Evolutionary conservation across 2,888 invertebrate species (phyloP), one percentile per base, ranked within the genome.

Genomic region (Microctonus hyperodae): DNA sequence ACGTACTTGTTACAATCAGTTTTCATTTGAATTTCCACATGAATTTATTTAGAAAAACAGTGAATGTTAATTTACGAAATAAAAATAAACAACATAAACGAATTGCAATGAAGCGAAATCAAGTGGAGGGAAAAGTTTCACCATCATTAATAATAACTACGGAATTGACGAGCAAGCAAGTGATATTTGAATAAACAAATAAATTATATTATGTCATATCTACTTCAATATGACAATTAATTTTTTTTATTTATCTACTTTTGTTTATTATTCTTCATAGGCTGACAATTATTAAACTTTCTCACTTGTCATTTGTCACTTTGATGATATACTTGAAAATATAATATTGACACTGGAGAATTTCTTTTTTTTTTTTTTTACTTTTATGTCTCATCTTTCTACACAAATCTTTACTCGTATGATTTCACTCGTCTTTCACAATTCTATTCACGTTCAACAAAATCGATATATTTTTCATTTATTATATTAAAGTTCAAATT

Each of bases 151-250:
- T 62, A 23, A 35, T 62, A n/a, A 23, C 35, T 5, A 13, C 53
- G 11, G 62, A 62, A 53, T 53, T 62, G 23, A 62, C 53, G 53
- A 51, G 37, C 37, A 53, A 62, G 62, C 53, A 37, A 62, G 62
- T 61, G 13, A 35, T 37, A 23, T 35, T 13, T 48, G 20, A 7
- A 50, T 28, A 25, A 60, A 60, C 31, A 50, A 61, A 35, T 22
- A 23, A 37, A 53, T n/a, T n/a, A n/a, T n/a, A n/a, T n/a, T n/a
- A n/a, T n/a, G n/a, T n/a, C n/a, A n/a, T n/a, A n/a, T n/a, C n/a
- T 25, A 23, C 13, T 22, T 37, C 13, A 35, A 25, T 44, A 20
- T 60, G 28, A 48, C 20, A 25, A 28, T 48, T 10, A 50, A 37
- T 44, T 16, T 28, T 60, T 60, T 20, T 20, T 20, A n/a, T 31